These are phyloP conservation scores for Toxotes chatareus DNA, from an alignment of 2,113 vertebrate genomes.

Conservation along the genomic window DNA sequence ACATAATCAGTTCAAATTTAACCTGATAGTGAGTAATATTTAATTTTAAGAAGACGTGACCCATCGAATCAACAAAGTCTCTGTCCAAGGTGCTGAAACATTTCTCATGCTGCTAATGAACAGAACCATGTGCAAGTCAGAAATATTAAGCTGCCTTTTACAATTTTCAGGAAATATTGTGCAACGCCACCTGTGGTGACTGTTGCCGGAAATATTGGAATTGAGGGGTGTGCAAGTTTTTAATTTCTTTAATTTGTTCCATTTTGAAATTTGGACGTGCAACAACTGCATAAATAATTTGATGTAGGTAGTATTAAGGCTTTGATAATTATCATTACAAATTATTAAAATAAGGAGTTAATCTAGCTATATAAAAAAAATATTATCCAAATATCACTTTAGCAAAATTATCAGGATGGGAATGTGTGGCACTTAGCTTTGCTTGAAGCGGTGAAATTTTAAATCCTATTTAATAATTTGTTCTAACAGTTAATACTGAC, in stretches of 20 bases:
- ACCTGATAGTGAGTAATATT: background rate
- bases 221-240: background rate
- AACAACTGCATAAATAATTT: background rate
- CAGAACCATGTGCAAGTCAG: background rate
- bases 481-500: background rate
- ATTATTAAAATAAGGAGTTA: background rate
- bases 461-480: background rate
- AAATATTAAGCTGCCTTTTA: background rate
- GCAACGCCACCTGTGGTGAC: background rate
- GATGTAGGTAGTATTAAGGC: background rate
- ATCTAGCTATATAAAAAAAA: background rate
- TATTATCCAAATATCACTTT: background rate
- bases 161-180: background rate
- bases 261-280: background rate
- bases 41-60: background rate
- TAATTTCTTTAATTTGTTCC: background rate
- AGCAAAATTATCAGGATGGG: background rate
- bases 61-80: background rate
- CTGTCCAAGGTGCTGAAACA: slow-evolving; percentile 66
- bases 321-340: background rate
- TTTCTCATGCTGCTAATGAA: background rate
- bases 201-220: background rate
- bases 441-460: background rate
- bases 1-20: background rate
- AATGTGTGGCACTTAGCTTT: background rate